Evolutionary conservation across 2,113 vertebrate genomes (phyloP).

Genomic region (Erythrocebus patas): DNA sequence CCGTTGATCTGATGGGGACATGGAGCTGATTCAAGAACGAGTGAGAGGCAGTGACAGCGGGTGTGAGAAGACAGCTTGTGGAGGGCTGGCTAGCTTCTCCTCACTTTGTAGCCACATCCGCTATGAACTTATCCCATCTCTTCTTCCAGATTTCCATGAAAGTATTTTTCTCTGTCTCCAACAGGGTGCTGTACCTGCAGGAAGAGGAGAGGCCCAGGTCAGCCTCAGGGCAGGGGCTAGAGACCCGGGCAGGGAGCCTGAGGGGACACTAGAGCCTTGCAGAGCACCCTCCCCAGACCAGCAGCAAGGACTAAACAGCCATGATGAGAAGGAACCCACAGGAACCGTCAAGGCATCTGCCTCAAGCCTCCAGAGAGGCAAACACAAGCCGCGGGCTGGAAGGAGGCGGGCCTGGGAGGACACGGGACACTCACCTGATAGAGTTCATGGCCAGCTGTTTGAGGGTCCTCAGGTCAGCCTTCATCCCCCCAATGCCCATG

Average conservation of each 20-base stretch:
- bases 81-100: background rate
- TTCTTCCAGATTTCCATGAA: conserved; percentile 84
- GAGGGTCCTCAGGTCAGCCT: conserved; percentile 89
- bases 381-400: background rate
- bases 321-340: background rate
- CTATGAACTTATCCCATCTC: conserved; percentile 90
- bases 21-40: background rate
- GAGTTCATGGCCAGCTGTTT: conserved; percentile 93
- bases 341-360: background rate
- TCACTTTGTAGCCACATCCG: conserved; percentile 64
- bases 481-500: conserved; percentile 91
- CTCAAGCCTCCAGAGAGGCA: too few relatives aligned
- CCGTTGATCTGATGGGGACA: background rate
- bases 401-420: too few relatives aligned
- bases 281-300: background rate
- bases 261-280: background rate
- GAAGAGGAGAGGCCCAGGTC: conserved; percentile 37
- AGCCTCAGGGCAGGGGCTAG: background rate
- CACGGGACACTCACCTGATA: conserved; percentile 84
- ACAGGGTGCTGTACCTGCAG: conserved; percentile 90
- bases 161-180: conserved; percentile 75
- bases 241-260: background rate
- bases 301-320: background rate
- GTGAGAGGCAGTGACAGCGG: background rate
- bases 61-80: background rate